Base-by-base conservation (phyloP, 2,888 invertebrate genomes). In the Catocala nupta region DNA sequence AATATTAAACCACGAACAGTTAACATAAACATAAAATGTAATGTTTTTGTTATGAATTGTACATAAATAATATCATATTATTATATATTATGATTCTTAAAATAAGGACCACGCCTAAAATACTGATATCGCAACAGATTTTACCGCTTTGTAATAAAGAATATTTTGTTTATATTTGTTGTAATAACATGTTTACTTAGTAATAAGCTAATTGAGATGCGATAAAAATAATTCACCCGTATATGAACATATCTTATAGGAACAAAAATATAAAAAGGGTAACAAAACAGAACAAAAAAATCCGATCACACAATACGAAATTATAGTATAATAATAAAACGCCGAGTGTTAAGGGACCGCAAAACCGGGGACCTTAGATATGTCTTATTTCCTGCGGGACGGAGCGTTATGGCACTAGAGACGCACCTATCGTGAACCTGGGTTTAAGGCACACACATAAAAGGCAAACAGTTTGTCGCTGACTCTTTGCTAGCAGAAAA, bases 311-410 rank as follows among this genome's bases (percentile, higher is more conserved):
- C 63, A 65, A 77, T 68, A 73, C 71, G 71, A 82, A 78, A 83
- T 85, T 82, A 83, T 86, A 85, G 80, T 81, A 88, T 86, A 88
- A 85, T 86, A 85, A 89, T 86, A 86, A 86, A 88, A 85, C 79
- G 75, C 59, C 70, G 70, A 79, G 77, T 81, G 82, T 81, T 74
- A 73, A 76, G 62, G 68, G 75, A 74, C 73, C 74, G 71, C 66
- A 70, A 59, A 65, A 56, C 16, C 39, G 42, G 68, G 67, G 78
- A 79, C 75, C 74, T 78, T 79, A 75, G 77, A 80, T 82, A 81
- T 83, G 80, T 78, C 83, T 89, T 90, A 92, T 91, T 92, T 92
- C 90, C 91, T 90, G 71, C 57, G 82, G 91, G 89, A 89, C 79
- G 61, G 68, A 76, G 73, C 74, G 86, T 87, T 86, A 88, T 87